Base-by-base conservation (phyloP, 1,140 invertebrate genomes). In the Procambarus clarkii region DNA sequence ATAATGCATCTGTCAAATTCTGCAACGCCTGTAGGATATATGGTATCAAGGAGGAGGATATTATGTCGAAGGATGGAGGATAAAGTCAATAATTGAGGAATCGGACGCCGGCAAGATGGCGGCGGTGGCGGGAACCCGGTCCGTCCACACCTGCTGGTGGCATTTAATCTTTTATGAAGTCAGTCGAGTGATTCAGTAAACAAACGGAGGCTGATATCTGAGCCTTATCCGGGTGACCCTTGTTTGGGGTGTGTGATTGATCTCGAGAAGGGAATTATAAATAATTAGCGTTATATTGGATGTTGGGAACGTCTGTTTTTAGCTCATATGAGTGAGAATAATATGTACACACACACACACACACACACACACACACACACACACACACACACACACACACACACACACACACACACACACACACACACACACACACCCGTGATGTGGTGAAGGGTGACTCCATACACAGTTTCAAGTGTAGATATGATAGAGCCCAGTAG, bases 141-240 rank as follows among this genome's bases (percentile, higher is more conserved):
- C n/a, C n/a, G n/a, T n/a, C n/a, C 44, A 79, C 77, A 79, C 77
- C 77, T 79, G 77, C 77, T 45, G 77, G 15, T 79, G 77, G 77
- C 77, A 79, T 45, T 79, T 79, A 79, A 79, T 79, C 45, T 79
- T 79, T 79, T 79, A 79, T 79, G 77, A 79, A 79, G 77, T n/a
- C 60, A 64, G 60, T 18, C 60, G 60, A 64, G 9, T 18, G 60
- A 21, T 15, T 18, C 18, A 8, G 3, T 13, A 64, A 64, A 64
- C 60, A 64, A 64, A 64, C 60, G 60, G n/a, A 21, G 60, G 60
- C 18, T 64, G 60, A 64, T 21, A 64, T 64, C 60, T 64, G 60
- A 3, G 60, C 60, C n/a, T 64, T 64, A 64, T 64, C 60, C 21
- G 60, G n/a, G 60, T 21, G 60, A 64, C 60, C 8, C 18, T 13